phyloP scores from a whole-genome alignment of 1,140 invertebrate genomes.

The Drosophila trapezifrons region DNA sequence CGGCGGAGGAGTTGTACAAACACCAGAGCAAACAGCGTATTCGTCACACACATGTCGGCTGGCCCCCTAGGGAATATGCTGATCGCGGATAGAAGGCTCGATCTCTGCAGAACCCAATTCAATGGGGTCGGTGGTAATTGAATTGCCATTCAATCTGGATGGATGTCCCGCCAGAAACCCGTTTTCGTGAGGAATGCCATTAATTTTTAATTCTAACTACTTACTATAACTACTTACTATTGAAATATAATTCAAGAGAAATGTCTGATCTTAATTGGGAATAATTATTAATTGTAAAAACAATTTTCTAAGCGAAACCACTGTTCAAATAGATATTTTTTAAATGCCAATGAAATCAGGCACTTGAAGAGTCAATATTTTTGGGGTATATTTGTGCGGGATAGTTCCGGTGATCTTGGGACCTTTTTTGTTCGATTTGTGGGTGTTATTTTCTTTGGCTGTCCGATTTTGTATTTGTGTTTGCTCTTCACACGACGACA shows the following conservation, averaged over 20 bases:
- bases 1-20: slow-evolving; percentile 13
- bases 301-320: no score
- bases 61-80: slow-evolving; percentile 5
- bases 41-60: slow-evolving; percentile 21
- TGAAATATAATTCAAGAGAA: background rate
- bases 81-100: background rate
- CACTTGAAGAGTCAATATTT: background rate
- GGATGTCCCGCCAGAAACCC: background rate
- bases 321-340: no score
- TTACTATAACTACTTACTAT: no score
- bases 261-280: background rate
- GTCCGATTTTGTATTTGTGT: slow-evolving; percentile 28
- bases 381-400: background rate
- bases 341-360: background rate
- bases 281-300: background rate
- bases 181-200: background rate
- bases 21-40: slow-evolving; percentile 22
- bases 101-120: background rate
- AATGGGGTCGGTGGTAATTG: background rate
- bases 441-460: slow-evolving; percentile 20
- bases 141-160: background rate
- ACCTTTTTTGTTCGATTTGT: slow-evolving; percentile 10
- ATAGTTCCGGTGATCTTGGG: background rate
- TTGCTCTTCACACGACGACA: slow-evolving; percentile 75
- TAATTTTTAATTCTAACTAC: no score